Evolutionary conservation across 23 tunicate genomes (phyloP), one percentile per base, ranked within the genome.

Genomic region (Styela clava): DNA sequence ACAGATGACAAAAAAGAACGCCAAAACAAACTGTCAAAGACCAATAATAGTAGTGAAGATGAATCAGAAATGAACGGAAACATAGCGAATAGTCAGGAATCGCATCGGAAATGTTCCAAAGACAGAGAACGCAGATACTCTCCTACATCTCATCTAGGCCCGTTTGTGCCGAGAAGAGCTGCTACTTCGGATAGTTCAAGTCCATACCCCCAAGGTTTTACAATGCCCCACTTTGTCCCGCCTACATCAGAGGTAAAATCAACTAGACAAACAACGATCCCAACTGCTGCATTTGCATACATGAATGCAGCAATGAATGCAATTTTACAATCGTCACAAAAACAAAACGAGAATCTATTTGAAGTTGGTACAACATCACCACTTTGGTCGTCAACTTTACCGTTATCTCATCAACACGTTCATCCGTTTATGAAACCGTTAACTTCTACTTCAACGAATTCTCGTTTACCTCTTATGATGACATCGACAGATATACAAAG

Each of bases 251-350:
- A 61, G n/a, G n/a, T 23, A 61, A 23, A 61, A 61, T 21, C 22
- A 22, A 0, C 0, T 61, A 29, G 16, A 22, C 31, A 27, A 22
- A 27, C 19, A 18, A 25, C 31, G 30, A 1, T 29, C 16, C 30
- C 71, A 29, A 67, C 71, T 67, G 31, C 31, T 0, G 31, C 71
- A 25, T 29, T 18, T 25, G 71, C 30, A 16, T 67, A 67, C n/a
- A 25, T 67, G 31, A 67, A 67, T 1, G 71, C 71, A 29, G 71
- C 71, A 27, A 67, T 67, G 71, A 67, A 67, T 1, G 31, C 31
- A 24, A 67, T 67, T 25, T 67, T 67, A 67, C 71, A 67, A 67
- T 67, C 71, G 0, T 67, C 71, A 29, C 22, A 12, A 44, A 12
- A 44, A 44, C 56, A 44, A 44, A 44, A 44, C 56, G 12, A 44